Conservation (phyloP, 1,140 invertebrate species). For the Bombus vancouverensis region DNA sequence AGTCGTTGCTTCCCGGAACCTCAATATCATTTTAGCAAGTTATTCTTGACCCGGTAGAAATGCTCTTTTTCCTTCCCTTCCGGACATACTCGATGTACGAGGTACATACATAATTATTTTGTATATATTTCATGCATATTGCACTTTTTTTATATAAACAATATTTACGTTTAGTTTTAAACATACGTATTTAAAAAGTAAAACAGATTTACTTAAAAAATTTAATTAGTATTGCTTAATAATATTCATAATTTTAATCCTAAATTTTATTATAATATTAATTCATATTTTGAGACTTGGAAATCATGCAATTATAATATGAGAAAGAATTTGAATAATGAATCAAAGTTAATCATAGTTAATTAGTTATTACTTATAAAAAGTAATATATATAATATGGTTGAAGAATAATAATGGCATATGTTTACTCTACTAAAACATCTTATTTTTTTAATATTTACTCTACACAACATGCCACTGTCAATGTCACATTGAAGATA, state of each 20-base stretch:
- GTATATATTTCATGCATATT: not conserved
- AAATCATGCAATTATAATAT: not conserved
- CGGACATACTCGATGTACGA: not conserved
- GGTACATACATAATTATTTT: not conserved
- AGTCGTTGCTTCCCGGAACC: not conserved
- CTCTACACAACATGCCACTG: not conserved
- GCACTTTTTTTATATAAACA: not conserved
- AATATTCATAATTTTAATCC: no score
- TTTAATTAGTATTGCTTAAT: not conserved
- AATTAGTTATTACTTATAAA: not conserved
- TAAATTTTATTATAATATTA: not conserved
- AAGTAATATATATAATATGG: no score
- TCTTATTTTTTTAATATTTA: not conserved
- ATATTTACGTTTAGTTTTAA: not conserved
- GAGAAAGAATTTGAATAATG: no score
- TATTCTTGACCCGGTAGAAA: not conserved
- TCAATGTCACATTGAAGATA: conserved; percentile 10
- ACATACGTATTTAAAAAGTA: not conserved
- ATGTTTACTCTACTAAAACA: no score
- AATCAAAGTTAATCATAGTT: not conserved
- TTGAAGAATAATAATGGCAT: not conserved
- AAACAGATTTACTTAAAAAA: not conserved
- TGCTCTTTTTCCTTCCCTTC: not conserved
- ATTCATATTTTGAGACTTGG: not conserved
- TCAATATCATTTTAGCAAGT: not conserved